phyloP scores from a whole-genome alignment of 2,113 vertebrate genomes.

The Epinephelus fuscoguttatus region DNA sequence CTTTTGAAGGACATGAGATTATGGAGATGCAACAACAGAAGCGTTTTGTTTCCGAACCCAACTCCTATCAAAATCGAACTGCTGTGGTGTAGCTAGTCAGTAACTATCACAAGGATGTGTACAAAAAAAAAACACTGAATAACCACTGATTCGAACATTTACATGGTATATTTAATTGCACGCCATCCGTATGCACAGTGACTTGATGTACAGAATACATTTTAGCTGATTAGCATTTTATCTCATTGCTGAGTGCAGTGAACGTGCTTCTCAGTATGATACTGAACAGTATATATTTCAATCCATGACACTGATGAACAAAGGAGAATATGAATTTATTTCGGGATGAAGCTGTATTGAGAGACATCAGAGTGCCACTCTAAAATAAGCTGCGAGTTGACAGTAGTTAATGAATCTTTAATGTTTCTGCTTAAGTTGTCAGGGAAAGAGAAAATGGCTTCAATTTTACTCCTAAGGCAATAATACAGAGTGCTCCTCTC shows the following conservation, averaged over 20 bases:
- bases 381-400: constrained; percentile 68
- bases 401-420: constrained; percentile 75
- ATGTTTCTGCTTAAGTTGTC: constrained; percentile 83
- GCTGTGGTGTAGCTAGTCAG: constrained; percentile 2
- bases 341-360: constrained; percentile 37
- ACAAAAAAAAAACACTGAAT: not conserved
- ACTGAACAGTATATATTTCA: constrained; percentile 14
- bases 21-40: constrained; percentile 22
- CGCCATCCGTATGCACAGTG: not conserved
- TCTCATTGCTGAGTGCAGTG: not conserved
- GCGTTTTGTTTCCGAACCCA: constrained; percentile 23
- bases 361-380: constrained; percentile 57
- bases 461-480: constrained; percentile 78
- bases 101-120: not conserved
- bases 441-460: constrained; percentile 87
- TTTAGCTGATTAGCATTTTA: constrained; percentile 36
- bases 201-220: constrained; percentile 22
- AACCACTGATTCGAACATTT: constrained; percentile 13
- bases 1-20: constrained; percentile 54
- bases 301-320: constrained; percentile 31
- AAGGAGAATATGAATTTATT: constrained; percentile 42
- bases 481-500: constrained; percentile 17
- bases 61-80: constrained; percentile 30
- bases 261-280: constrained; percentile 13
- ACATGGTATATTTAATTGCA: not conserved